These are phyloP conservation scores for Girardinichthys multiradiatus DNA, from an alignment of 2,113 vertebrate species.

Conservation along the genomic window DNA sequence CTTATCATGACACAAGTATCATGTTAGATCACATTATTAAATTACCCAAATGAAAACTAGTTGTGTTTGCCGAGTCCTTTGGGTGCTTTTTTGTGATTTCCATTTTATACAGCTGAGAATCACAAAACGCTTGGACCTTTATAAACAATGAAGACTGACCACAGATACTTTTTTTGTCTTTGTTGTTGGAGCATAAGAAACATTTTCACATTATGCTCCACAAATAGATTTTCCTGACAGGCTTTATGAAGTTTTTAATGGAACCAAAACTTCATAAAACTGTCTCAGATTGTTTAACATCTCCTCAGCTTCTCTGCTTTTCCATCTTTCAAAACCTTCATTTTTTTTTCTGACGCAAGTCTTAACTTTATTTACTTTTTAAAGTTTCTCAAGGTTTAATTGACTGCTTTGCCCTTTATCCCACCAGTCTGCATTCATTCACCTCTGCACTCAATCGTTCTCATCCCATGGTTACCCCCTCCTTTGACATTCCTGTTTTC, in stretches of 20 bases:
- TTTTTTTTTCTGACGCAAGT: constrained; percentile 56
- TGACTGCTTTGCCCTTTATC: constrained; percentile 60
- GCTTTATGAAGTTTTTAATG: constrained; percentile 11
- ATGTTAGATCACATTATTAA: not conserved
- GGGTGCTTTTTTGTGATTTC: not conserved
- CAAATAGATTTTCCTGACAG: constrained; percentile 26
- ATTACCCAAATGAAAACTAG: not conserved
- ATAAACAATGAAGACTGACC: not conserved
- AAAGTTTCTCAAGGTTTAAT: constrained; percentile 71
- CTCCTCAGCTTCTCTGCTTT: constrained; percentile 34
- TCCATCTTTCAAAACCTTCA: constrained; percentile 33
- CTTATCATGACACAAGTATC: constrained; percentile 8
- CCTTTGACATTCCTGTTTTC: constrained; percentile 44
- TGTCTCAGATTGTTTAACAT: constrained; percentile 33
- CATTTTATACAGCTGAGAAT: not conserved
- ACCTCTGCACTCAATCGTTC: constrained; percentile 63
- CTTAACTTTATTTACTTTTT: constrained; percentile 73
- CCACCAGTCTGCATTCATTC: constrained; percentile 57
- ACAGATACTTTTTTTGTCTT: not conserved
- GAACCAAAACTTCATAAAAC: constrained; percentile 15
- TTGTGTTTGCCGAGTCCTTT: constrained; percentile 27
- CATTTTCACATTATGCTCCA: not conserved
- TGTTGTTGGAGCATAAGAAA: constrained; percentile 11
- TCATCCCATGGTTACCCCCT: constrained; percentile 55
- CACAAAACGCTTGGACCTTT: not conserved